Conservation (phyloP, 2,797 vertebrate species). For the Vespertilio murinus region DNA sequence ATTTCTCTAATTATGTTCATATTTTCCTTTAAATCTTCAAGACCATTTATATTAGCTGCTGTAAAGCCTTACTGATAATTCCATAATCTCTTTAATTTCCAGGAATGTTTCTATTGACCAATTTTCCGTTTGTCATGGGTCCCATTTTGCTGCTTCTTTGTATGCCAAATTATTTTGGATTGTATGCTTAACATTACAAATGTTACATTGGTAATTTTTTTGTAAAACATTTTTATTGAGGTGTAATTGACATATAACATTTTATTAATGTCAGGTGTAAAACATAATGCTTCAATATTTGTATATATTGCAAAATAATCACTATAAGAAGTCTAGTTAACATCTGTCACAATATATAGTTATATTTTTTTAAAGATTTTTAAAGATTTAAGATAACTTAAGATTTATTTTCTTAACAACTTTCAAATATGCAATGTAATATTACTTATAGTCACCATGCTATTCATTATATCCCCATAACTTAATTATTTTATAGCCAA, state of each 20-base stretch:
- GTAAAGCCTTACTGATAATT: background rate
- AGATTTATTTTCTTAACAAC: background rate
- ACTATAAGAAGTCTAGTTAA: background rate
- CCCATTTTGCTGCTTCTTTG: background rate
- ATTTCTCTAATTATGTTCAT: background rate
- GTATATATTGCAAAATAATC: background rate
- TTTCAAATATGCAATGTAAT: background rate
- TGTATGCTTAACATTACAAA: background rate
- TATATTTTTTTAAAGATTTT: too few relatives aligned
- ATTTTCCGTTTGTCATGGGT: background rate
- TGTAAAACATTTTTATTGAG: background rate
- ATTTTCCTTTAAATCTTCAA: constrained; percentile 13
- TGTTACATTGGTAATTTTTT: background rate
- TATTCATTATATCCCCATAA: background rate
- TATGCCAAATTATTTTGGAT: background rate
- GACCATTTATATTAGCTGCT: background rate
- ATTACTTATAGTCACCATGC: background rate
- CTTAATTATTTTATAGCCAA: background rate
- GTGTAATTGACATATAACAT: background rate
- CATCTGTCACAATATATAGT: background rate
- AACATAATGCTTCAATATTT: background rate
- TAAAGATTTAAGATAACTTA: too few relatives aligned
- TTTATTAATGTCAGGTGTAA: background rate
- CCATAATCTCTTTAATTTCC: background rate
- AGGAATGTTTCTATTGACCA: background rate